These are phyloP conservation scores for Lindbergichthys nudifrons DNA, from an alignment of 2,797 vertebrate genomes.

Conservation along the genomic window DNA sequence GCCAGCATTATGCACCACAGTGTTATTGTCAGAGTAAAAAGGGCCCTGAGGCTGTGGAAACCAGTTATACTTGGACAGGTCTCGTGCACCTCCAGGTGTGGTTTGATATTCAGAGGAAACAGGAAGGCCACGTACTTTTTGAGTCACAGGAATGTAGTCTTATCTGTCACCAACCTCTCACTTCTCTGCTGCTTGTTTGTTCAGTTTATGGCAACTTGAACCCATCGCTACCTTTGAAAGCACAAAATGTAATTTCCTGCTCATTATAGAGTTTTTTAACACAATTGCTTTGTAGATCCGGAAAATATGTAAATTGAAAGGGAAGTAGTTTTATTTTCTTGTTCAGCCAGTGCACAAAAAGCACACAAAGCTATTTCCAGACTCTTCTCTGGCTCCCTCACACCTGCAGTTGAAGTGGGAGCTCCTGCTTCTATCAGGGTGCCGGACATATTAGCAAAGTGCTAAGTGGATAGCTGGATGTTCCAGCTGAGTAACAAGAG, in stretches of 20 bases:
- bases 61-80: conserved; percentile 40
- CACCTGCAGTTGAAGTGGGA: conserved; percentile 45
- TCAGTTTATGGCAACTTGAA: conserved; percentile 9
- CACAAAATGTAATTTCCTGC: background rate
- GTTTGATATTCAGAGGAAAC: conserved; percentile 49
- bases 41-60: conserved; percentile 41
- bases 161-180: conserved; percentile 40
- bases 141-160: conserved; percentile 14
- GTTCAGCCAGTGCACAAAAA: conserved; percentile 4
- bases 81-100: conserved; percentile 51
- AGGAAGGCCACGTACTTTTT: conserved; percentile 24
- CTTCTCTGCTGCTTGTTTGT: conserved; percentile 12
- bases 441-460: conserved; percentile 47
- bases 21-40: conserved; percentile 36
- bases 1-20: background rate
- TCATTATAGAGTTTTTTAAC: conserved; percentile 5
- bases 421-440: conserved; percentile 44
- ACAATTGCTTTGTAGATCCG: background rate
- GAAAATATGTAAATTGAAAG: conserved; percentile 18
- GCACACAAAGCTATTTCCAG: conserved; percentile 31
- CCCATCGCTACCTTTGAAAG: background rate
- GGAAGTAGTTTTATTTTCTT: conserved; percentile 15
- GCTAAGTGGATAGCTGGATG: conserved; percentile 44
- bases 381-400: conserved; percentile 27
- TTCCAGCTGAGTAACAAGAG: conserved; percentile 42